phyloP scores from a whole-genome alignment of 2,797 vertebrate genomes.

The Protosalanx chinensis region DNA sequence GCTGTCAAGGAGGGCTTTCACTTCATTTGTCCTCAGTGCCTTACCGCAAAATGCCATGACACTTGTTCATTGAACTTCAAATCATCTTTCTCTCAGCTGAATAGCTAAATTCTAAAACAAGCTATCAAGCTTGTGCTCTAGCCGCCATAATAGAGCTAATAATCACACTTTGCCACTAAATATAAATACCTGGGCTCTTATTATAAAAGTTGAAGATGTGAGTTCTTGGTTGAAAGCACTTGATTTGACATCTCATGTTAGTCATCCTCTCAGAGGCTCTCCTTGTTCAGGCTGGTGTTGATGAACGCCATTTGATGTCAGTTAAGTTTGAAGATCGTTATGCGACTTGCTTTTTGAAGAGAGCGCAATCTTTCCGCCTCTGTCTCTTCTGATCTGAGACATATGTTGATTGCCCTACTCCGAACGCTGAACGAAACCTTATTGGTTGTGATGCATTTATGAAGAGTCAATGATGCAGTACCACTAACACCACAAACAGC shows the following conservation, averaged over 20 bases:
- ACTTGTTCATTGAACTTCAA: conserved; percentile 37
- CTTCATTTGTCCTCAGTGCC: conserved; percentile 28
- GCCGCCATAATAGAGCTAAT: not conserved
- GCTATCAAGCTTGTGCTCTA: not conserved
- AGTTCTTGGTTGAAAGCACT: not conserved
- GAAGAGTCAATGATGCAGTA: not conserved
- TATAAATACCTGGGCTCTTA: too few relatives aligned
- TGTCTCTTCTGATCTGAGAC: not conserved
- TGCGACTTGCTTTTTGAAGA: not conserved
- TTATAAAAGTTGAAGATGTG: too few relatives aligned
- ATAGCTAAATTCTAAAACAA: not conserved
- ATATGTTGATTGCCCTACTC: not conserved
- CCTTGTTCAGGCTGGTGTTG: not conserved
- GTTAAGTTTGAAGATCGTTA: not conserved
- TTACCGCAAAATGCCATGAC: conserved; percentile 32
- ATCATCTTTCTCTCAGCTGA: conserved; percentile 25
- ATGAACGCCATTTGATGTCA: not conserved
- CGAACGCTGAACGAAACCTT: not conserved
- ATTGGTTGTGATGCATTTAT: not conserved
- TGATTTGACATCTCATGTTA: not conserved
- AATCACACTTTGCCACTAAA: too few relatives aligned
- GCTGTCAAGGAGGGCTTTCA: conserved; percentile 2
- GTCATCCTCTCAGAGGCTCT: not conserved
- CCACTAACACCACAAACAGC: too few relatives aligned
- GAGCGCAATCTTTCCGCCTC: not conserved